Evolutionary conservation across 2,113 vertebrate genomes (phyloP).

Genomic region (Mastomys natalensis): DNA sequence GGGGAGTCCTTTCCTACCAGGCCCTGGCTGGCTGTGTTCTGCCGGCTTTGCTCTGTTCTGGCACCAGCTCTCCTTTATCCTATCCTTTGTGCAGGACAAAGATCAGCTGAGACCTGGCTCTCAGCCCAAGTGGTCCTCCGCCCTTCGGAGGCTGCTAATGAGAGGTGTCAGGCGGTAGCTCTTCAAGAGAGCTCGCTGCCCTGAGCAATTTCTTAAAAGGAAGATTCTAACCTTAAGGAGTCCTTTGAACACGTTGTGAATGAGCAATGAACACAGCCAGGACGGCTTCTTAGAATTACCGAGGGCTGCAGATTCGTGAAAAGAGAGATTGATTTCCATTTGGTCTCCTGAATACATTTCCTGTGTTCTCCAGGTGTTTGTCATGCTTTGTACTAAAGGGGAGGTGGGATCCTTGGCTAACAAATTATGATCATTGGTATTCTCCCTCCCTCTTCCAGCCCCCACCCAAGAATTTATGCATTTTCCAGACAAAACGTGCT

Average conservation of each 20-base stretch:
- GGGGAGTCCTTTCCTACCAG: background rate
- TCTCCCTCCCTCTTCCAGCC: background rate
- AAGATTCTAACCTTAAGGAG: slow-evolving; percentile 38
- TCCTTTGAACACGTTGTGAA: background rate
- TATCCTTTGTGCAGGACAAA: background rate
- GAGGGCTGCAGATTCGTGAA: background rate
- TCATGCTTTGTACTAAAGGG: background rate
- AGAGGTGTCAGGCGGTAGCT: background rate
- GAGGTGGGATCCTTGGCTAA: background rate
- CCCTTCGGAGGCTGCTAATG: background rate
- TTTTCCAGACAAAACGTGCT: slow-evolving; percentile 12
- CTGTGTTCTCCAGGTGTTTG: background rate
- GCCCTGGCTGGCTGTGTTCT: background rate
- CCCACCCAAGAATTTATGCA: background rate
- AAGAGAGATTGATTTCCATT: slow-evolving; percentile 18
- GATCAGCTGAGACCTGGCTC: background rate
- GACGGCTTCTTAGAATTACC: background rate
- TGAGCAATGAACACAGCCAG: rapidly evolving
- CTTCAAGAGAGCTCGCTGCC: background rate
- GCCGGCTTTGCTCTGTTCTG: background rate
- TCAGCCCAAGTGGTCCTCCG: background rate
- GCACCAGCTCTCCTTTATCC: background rate
- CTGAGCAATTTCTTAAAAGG: slow-evolving; percentile 64
- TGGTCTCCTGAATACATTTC: background rate
- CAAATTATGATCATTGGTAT: background rate